Conservation (phyloP, 1,140 invertebrate genomes). For the Apis laboriosa region DNA sequence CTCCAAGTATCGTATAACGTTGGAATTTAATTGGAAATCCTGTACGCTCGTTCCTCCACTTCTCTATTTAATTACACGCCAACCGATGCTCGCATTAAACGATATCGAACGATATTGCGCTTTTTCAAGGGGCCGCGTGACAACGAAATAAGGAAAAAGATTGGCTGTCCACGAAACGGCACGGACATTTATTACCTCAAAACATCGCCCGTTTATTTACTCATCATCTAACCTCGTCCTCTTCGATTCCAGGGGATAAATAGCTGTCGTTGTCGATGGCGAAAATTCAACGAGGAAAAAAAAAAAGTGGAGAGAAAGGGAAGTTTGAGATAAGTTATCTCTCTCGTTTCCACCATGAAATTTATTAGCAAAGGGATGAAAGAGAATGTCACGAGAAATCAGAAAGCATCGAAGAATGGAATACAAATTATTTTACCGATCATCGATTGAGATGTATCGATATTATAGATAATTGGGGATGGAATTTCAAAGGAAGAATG, state of each 20-base stretch:
- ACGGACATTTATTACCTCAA: constrained; percentile 28
- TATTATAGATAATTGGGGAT: too few relatives aligned
- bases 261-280: too few relatives aligned
- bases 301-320: background rate
- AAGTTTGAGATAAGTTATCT: background rate
- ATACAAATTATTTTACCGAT: too few relatives aligned
- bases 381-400: too few relatives aligned
- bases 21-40: constrained; percentile 24
- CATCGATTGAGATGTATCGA: too few relatives aligned
- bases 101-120: constrained; percentile 5
- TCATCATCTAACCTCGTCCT: constrained; percentile 22
- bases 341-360: background rate
- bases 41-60: background rate
- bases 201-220: constrained; percentile 32
- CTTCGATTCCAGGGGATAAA: background rate
- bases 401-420: too few relatives aligned
- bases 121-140: background rate
- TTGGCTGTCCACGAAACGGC: background rate
- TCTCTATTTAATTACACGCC: constrained; percentile 14
- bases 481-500: too few relatives aligned
- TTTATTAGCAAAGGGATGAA: constrained; percentile 12
- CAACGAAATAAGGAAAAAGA: constrained; percentile 1
- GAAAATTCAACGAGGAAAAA: background rate
- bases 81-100: background rate
- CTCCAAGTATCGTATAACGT: background rate